Evolutionary conservation across 2,888 invertebrate species (phyloP), one percentile per base, ranked within the genome.

Genomic region (Conchocele bisecta): DNA sequence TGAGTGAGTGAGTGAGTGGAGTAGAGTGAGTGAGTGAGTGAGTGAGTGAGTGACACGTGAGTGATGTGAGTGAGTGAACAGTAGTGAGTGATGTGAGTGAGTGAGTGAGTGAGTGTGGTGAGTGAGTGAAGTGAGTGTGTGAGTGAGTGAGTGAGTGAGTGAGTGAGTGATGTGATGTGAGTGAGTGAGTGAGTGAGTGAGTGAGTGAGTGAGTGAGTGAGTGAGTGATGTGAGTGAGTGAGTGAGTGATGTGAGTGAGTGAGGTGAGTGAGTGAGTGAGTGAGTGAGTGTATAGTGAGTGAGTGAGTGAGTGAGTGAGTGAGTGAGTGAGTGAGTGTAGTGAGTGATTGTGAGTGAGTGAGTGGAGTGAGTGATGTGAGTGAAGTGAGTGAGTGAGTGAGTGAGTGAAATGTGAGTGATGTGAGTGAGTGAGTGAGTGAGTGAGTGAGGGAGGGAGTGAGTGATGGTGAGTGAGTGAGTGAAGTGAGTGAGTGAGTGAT

Each of bases 301-400:
- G n/a, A n/a, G n/a, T n/a, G n/a, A n/a, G n/a, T n/a, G n/a, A n/a
- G n/a, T n/a, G n/a, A n/a, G n/a, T n/a, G n/a, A n/a, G n/a, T n/a
- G n/a, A n/a, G n/a, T n/a, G n/a, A n/a, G n/a, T n/a, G n/a, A n/a
- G n/a, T n/a, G n/a, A n/a, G n/a, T n/a, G n/a, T n/a, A 60, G 72
- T 58, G 51, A 59, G 65, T 60, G 71, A 54, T 65, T 46, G 64
- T 64, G 63, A 48, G 63, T 54, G 74, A 50, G 74, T 56, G 65
- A 44, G 70, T 37, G 59, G 69, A 60, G 63, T 54, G 73, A 60
- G 70, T 56, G 68, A 4, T 37, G 31, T 46, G 50, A 46, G 54
- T 59, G 53, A 53, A 67, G 68, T 65, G 66, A 68, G 64, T 39
- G 71, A 56, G 26, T 24, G 28, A 13, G 9, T 9, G 41, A 17